Base-by-base conservation (phyloP, 2,888 invertebrate species). In the Encarsia formosa region DNA sequence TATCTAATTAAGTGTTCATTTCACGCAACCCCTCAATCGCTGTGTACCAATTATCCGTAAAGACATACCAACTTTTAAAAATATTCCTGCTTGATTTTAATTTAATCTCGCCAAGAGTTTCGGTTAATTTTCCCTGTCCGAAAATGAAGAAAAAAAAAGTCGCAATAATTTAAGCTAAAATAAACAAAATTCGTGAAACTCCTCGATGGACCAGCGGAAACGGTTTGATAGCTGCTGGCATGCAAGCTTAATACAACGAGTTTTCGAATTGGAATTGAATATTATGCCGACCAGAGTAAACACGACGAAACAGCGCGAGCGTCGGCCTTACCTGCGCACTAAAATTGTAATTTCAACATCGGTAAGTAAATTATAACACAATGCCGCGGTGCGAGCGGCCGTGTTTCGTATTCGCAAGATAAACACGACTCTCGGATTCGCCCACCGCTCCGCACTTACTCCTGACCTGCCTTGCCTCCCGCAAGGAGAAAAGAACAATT, bases 291-390 rank as follows among this genome's bases (percentile, higher is more conserved):
- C 67, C 67, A 70, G 66, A 68, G 66, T 66, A 72, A 73, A 72
- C 68, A 66, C 56, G 43, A n/a, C n/a, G 49, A 54, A 44, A 51
- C 52, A 54, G 26, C 50, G 37, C 15, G 37, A 19, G 37, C 18
- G 5, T 19, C 37, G 18, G 19, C 55, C 58, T 55, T 49, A 51
- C 57, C 56, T 54, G 45, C 53, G 47, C 45, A 47, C 46, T 46
- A 13, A 41, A 73, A 71, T 71, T 73, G 70, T 72, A 73, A 73
- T 72, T 73, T 72, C 70, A 73, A 71, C 70, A 70, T 68, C 65
- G 68, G 71, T 71, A 71, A 72, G 73, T 73, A 72, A 73, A 73
- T 73, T 73, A 73, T 71, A 71, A 71, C 71, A 71, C 71, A 73
- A 72, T 70, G 66, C 68, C 59, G 61, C 50, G 51, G 59, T 52